These are phyloP conservation scores for Diplodus sargus DNA, from an alignment of 2,797 vertebrate species.

Conservation along the genomic window DNA sequence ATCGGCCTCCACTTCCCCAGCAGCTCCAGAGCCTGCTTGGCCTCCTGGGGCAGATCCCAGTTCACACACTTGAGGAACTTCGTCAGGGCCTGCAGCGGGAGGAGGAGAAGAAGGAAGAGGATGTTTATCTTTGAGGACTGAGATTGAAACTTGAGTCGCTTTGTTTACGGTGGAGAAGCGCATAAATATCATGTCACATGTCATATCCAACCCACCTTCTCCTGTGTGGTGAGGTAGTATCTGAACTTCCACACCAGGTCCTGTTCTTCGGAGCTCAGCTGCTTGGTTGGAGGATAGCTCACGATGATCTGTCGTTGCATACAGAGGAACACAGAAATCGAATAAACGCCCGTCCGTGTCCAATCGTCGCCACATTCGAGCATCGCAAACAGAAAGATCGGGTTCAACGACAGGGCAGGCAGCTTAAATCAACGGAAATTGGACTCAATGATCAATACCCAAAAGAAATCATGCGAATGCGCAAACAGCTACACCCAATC, in stretches of 20 bases:
- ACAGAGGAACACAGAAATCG: conserved; percentile 13
- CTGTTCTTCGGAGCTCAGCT: conserved; percentile 96
- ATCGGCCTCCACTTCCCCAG: conserved; percentile 98
- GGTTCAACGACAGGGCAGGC: too few relatives aligned
- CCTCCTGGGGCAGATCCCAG: conserved; percentile 97
- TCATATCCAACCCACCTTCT: conserved; percentile 87
- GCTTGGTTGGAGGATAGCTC: conserved; percentile 98
- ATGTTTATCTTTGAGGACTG: background rate
- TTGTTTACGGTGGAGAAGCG: background rate
- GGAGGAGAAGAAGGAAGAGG: background rate
- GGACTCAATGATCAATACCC: too few relatives aligned
- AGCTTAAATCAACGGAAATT: too few relatives aligned
- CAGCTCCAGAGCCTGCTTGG: conserved; percentile 96
- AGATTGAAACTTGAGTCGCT: background rate
- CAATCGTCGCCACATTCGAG: too few relatives aligned
- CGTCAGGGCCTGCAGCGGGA: conserved; percentile 90
- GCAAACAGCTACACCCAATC: too few relatives aligned
- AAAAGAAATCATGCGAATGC: too few relatives aligned
- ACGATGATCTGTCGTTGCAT: conserved; percentile 91
- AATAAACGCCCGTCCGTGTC: too few relatives aligned
- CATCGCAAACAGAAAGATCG: too few relatives aligned
- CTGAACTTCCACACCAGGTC: conserved; percentile 99
- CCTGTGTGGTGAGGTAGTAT: conserved; percentile 98
- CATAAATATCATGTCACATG: too few relatives aligned
- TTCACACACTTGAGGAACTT: conserved; percentile 99